Evolutionary conservation across 92 coral and sea anemone genomes (phyloP), one percentile per base, ranked within the genome.

Genomic region (Phenganax subtilis): DNA sequence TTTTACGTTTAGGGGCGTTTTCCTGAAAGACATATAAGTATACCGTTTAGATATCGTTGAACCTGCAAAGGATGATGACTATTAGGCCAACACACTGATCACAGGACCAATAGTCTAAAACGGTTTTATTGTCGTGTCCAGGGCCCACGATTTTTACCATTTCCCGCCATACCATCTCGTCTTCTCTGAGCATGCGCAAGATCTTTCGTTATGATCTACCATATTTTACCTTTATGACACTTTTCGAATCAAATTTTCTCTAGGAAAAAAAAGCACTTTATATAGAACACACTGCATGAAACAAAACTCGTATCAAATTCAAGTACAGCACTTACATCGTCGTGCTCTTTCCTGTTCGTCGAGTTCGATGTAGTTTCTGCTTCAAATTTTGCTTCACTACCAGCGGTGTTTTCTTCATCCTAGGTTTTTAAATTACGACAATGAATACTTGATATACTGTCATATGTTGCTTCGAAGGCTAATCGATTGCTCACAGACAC

Each of bases 1-100:
- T n/a, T 17, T 78, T 78, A 64, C 82, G 82, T 63, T 67, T 78
- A 0, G 82, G 82, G 44, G 82, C 58, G 61, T 62, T 78, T 9
- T 78, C 82, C 82, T 78, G 31, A 27, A 78, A 62, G 4, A 61
- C n/a, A 30, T 56, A 8, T 8, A 28, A 76, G 9, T 61, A 37
- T 37, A 37, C 47, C 5, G 47, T 37, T 37, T 37, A 37, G 3
- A 37, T 37, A 37, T 37, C 47, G 2, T 37, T 37, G 47, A 37
- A 37, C 47, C 47, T 37, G 47, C 47, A 37, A 37, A 37, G 47
- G 47, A 37, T 2, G 47, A 5, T 5, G 47, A 37, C 47, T 37
- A 37, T 37, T 37, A 20, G 25, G 25, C 25, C 25, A 20, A 20
- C 25, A 20, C 25, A 20, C 25, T 20, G 25, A 20, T 20, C 25